Conservation (phyloP, 2,888 invertebrate genomes). For the Sphaerophoria taeniata region DNA sequence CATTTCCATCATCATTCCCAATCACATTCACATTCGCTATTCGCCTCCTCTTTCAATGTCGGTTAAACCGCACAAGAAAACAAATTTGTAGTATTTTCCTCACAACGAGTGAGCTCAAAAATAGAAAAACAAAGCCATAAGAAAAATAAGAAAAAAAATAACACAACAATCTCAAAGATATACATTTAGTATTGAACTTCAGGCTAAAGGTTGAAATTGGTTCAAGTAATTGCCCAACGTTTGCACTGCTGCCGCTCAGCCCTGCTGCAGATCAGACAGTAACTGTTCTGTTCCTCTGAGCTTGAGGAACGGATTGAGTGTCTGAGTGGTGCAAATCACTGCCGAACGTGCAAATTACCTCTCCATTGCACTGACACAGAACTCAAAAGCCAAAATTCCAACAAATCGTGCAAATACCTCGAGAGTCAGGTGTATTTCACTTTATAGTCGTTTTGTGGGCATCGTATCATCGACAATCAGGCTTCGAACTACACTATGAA, state of each 20-base stretch:
- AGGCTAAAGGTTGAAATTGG: constrained; percentile 83
- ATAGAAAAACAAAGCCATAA: constrained; percentile 32
- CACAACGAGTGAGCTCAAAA: constrained; percentile 41
- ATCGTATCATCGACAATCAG: neutral
- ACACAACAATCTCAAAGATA: constrained; percentile 62
- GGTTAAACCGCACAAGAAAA: constrained; percentile 53
- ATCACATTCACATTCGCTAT: constrained; percentile 57
- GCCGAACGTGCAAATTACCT: constrained; percentile 69
- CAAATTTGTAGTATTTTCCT: neutral
- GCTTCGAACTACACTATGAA: neutral
- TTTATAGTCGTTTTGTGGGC: constrained; percentile 61
- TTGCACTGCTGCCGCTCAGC: constrained; percentile 51
- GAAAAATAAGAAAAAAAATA: constrained; percentile 37
- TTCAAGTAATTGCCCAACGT: constrained; percentile 81
- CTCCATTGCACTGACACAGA: too few relatives aligned
- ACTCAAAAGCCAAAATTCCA: constrained; percentile 62
- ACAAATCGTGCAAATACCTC: constrained; percentile 76
- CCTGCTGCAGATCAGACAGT: constrained; percentile 20
- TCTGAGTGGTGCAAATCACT: constrained; percentile 70
- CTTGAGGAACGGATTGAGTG: too few relatives aligned
- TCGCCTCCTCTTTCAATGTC: constrained; percentile 53
- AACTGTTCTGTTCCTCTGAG: constrained; percentile 1
- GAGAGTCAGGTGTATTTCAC: constrained; percentile 81
- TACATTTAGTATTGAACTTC: constrained; percentile 82
- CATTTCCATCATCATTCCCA: constrained; percentile 52